Evolutionary conservation across 2,113 vertebrate genomes (phyloP), one percentile per base, ranked within the genome.

Genomic region (Microtus richardsoni): DNA sequence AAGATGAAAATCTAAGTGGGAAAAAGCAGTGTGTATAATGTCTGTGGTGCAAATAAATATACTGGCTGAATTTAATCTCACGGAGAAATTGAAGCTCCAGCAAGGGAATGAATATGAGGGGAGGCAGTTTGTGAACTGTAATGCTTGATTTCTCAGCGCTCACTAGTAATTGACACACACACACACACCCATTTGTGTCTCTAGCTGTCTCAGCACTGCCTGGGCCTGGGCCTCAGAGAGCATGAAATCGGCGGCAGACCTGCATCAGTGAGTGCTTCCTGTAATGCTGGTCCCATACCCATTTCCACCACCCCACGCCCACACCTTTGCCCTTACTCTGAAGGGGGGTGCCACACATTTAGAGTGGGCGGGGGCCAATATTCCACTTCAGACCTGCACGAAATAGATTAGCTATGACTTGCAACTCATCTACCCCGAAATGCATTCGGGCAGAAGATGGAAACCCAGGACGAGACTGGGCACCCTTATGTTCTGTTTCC

Each of bases 141-240:
- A 84, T 54, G 39, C 73, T 96, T 95, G 74, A 54, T 87, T 95
- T 94, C 68, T 68, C 1, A 0, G 74, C 58, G 28, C 83, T 96
- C 60, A 17, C 36, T 36, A 14, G 68, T 39, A 36, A 95, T 88
- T 94, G 24, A 93, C 52, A 41, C 21, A 3, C 44, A 41, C 21
- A 3, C 44, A 47, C 44, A 47, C 44, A 13, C 64, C 1, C 7
- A 4, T 77, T 4, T 93, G n/a, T 97, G 44, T 73, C 79, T 97
- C 92, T 88, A 99, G 98, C 95, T 99, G 98, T 91, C 99, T 99
- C 95, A 98, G 98, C 97, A 98, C 97, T 19, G 98, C 98, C 60
- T 99, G 98, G 98, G 98, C 98, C 95, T 99, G 99, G 96, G 98
- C 99, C 96, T 99, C 98, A 4, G 98, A 99, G 92, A 99, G 99